Percentiles rank a stretch among this genome's conserved stretches.
Conservation (phyloP, 1,140 invertebrate genomes). For the Lordiphosa collinella region DNA sequence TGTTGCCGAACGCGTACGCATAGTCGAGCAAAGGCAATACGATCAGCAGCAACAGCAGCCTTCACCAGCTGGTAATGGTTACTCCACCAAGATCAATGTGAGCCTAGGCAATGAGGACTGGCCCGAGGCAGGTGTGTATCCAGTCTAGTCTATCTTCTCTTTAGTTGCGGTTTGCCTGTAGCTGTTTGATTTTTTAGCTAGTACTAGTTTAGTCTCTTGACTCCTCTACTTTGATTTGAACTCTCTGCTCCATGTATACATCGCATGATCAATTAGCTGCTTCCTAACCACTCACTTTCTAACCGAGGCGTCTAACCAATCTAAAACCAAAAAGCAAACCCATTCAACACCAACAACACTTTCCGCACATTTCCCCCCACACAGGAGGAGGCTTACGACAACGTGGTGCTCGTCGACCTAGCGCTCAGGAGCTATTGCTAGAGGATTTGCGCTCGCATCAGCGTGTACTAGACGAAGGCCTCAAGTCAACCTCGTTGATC, state of each 20-base stretch:
- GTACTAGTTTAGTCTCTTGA: slow-evolving; percentile 41
- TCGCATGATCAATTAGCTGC: slow-evolving; percentile 49
- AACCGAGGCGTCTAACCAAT: slow-evolving; percentile 31
- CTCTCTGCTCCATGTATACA: slow-evolving; percentile 30
- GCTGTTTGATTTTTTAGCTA: slow-evolving; percentile 30
- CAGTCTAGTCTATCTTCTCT: slow-evolving; percentile 1
- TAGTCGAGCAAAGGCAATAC: slow-evolving; percentile 65
- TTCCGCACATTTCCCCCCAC: slow-evolving; percentile 63
- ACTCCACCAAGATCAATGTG: slow-evolving; percentile 82
- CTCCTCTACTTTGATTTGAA: slow-evolving; percentile 67
- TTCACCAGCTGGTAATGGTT: slow-evolving; percentile 74
- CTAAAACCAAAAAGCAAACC: slow-evolving; percentile 21
- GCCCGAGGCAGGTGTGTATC: slow-evolving; percentile 65
- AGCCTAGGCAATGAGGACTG: slow-evolving; percentile 64
- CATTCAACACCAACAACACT: slow-evolving; percentile 67
- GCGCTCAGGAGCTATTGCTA: slow-evolving; percentile 61
- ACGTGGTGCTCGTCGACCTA: slow-evolving; percentile 38
- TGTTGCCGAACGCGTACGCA: slow-evolving; percentile 80
- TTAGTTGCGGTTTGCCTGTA: slow-evolving; percentile 47
- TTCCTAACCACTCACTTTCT: slow-evolving; percentile 41
- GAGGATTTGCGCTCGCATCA: slow-evolving; percentile 70
- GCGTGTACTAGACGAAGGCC: slow-evolving; percentile 67
- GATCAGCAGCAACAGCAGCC: slow-evolving; percentile 28
- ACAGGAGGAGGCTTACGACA: slow-evolving; percentile 26
- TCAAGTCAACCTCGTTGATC: slow-evolving; percentile 78